These are phyloP conservation scores for Leptinotarsa texana DNA, from an alignment of 1,140 invertebrate species.

Conservation along the genomic window DNA sequence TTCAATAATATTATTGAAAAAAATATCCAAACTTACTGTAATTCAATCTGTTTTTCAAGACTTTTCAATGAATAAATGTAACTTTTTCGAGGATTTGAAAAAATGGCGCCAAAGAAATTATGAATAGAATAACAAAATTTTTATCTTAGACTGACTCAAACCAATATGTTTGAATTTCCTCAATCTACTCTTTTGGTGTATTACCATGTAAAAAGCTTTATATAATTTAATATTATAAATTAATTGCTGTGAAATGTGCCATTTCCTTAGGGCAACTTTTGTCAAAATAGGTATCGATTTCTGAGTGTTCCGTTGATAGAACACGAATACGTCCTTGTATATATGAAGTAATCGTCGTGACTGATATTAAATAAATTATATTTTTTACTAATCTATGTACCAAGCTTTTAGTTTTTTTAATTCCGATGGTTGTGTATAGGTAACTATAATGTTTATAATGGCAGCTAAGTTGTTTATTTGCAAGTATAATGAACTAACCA, in stretches of 20 bases:
- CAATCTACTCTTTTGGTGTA: background rate
- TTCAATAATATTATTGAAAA: too few species aligned
- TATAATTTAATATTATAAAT: conserved; percentile 29
- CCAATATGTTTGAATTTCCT: too few species aligned
- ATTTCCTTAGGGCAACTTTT: conserved; percentile 37
- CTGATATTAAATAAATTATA: conserved; percentile 31
- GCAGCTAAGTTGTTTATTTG: background rate
- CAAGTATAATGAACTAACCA: too few species aligned
- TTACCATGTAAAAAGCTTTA: conserved; percentile 16
- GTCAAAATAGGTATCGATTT: background rate
- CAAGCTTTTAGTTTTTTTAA: conserved; percentile 24
- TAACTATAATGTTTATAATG: conserved; percentile 4
- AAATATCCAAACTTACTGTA: too few species aligned
- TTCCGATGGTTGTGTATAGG: conserved; percentile 24
- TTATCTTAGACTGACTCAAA: too few species aligned
- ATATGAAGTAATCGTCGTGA: conserved; percentile 24
- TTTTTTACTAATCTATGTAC: conserved; percentile 27
- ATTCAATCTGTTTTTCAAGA: too few species aligned
- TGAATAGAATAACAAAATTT: too few species aligned
- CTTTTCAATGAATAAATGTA: too few species aligned
- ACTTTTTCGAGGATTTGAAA: too few species aligned
- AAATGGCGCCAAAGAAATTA: too few species aligned
- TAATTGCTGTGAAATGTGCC: conserved; percentile 54
- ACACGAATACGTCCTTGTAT: conserved; percentile 29
- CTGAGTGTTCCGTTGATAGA: background rate